Base-by-base conservation (phyloP, 2,888 invertebrate species). In the Orchesella flavescens region DNA sequence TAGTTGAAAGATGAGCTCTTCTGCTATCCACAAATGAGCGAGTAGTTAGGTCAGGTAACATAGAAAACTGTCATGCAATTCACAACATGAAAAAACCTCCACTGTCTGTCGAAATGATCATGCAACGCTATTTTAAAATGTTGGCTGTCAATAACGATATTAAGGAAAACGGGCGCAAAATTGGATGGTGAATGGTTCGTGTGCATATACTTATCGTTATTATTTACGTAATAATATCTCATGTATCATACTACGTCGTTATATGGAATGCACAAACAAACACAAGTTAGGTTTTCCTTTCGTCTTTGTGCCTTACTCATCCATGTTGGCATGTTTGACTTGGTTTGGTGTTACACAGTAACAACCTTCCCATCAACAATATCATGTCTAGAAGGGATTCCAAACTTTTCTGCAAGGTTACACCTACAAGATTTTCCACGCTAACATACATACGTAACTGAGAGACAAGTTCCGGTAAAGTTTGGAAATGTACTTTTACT, bases 41-140 rank as follows among this genome's bases (percentile, higher is more conserved):
- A 57, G 15, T 72, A 43, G 23, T 69, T 53, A 17, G 46, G 71
- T 57, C 71, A 72, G 19, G 17, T 24, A 10, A 46, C 34, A 72
- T 19, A 53, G 49, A 72, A 57, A 34, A n/a, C 24, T 55, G 55
- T 55, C 71, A 72, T 72, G 71, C 71, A 72, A 72, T 69, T n/a
- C 57, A 46, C 24, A 63, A 23, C 3, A 53, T 53, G 17, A n/a
- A 10, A 9, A 55, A 17, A n/a, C n/a, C 55, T 17, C 9, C 17
- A 55, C 55, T 3, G 63, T 13, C 49, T 68, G 68, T 23, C n/a
- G n/a, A n/a, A n/a, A n/a, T n/a, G n/a, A n/a, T n/a, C 68, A 68
- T 68, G 68, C 68, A 49, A 68, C 24, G 44, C 23, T 23, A 15
- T 61, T 49, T 49, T n/a, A 49, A 49, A 49, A 49, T 49, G 15